These are phyloP conservation scores for Datnioides undecimradiatus DNA, from an alignment of 2,113 vertebrate genomes.

Conservation along the genomic window DNA sequence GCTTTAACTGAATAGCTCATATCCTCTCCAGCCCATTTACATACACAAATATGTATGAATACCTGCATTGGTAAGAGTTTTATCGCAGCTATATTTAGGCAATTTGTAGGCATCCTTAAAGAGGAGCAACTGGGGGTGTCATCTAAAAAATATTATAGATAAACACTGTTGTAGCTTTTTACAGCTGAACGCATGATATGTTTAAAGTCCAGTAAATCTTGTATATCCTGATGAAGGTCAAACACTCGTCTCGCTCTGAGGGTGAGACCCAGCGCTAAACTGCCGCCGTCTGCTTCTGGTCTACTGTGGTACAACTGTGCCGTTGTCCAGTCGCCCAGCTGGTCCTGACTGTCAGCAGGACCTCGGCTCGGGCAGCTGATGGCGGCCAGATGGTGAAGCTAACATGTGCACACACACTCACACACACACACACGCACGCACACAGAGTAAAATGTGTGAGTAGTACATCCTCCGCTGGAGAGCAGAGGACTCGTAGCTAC, in stretches of 20 bases:
- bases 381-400: constrained; percentile 68
- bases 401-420: constrained; percentile 22
- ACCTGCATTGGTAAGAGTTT: neutral
- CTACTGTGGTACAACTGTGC: constrained; percentile 42
- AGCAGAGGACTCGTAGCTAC: constrained; percentile 35
- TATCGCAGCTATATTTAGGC: neutral
- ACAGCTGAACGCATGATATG: neutral
- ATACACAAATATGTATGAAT: neutral
- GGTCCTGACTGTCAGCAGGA: constrained; percentile 66
- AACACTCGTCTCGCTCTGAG: constrained; percentile 40
- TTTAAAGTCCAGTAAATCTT: neutral
- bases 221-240: neutral
- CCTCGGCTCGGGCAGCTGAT: constrained; percentile 42
- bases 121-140: neutral
- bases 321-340: constrained; percentile 73
- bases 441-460: constrained; percentile 44
- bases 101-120: neutral
- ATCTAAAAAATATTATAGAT: neutral
- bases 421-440: constrained; percentile 32
- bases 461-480: constrained; percentile 38
- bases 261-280: constrained; percentile 30
- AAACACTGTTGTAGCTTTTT: neutral
- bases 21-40: neutral
- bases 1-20: neutral
- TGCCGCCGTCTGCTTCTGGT: constrained; percentile 48